Base-by-base conservation (phyloP, 1,140 invertebrate genomes). In the Nilaparvata lugens region DNA sequence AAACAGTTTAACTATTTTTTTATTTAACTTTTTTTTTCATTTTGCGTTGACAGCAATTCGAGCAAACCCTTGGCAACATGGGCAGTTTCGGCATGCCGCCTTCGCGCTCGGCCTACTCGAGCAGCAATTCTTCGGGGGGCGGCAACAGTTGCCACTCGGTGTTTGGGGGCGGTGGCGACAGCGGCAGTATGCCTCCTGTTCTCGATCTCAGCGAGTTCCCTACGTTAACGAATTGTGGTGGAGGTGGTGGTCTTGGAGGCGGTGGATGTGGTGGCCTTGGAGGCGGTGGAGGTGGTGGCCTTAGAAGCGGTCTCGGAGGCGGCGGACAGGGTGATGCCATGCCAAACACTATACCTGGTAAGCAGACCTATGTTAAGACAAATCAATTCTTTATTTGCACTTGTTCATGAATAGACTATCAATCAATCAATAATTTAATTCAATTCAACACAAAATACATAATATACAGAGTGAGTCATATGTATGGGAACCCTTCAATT, bases 141-240 rank as follows among this genome's bases (percentile, higher is more conserved):
- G 76, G 77, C 68, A 81, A 79, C 71, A 83, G 78, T 75, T 85
- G 85, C 76, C 87, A 89, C 73, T 86, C 85, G 70, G 86, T 89
- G 74, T 90, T 91, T 72, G 86, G 81, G 54, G 74, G 73, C 62
- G 78, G 75, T 23, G 76, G 75, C 61, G 86, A 81, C 56, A 87
- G 87, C 69, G 83, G 83, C 68, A 85, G 82, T 70, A 89, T 87
- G 69, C 89, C 89, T 51, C 86, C 89, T 60, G 78, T 92, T 59
- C 78, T 93, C 66, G 91, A 94, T 77, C 56, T 91, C 86, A 92
- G 88, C 66, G 91, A 93, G 75, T 94, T 94, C 75, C 91, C 91
- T 64, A 93, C 90, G 62, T 78, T 94, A 70, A 93, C 89, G 66
- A 88, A 87, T 73, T 81, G 87, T 72, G 82, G 83, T 73, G 25